Evolutionary conservation across 2,888 invertebrate genomes (phyloP).

Genomic region (Stratiomys singularior): DNA sequence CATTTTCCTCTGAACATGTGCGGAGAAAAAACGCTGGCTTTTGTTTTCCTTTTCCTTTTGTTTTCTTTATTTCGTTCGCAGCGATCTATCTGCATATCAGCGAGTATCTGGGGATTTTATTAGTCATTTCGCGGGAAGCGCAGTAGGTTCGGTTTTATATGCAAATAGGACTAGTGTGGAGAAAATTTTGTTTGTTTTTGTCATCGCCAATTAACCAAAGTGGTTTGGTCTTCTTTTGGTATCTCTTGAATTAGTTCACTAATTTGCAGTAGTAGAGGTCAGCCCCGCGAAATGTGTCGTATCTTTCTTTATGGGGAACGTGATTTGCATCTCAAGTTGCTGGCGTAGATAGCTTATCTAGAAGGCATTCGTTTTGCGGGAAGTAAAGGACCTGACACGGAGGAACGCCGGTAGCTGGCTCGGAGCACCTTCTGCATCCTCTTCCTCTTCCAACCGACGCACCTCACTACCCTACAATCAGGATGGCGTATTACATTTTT

Average conservation of each 20-base stretch:
- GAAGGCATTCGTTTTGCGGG: too few relatives aligned
- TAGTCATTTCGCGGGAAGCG: constrained; percentile 1
- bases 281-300: neutral
- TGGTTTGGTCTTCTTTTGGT: neutral
- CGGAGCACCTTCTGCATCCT: neutral
- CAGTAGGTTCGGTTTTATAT: neutral
- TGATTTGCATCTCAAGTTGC: neutral
- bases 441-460: neutral
- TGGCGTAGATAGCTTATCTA: too few relatives aligned
- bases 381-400: too few relatives aligned
- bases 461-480: constrained; percentile 29
- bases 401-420: neutral
- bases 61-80: neutral
- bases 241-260: constrained; percentile 1
- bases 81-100: too few relatives aligned
- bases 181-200: constrained; percentile 9
- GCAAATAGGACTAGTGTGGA: neutral
- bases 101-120: neutral
- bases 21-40: neutral
- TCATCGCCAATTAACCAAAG: neutral
- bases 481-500: constrained; percentile 50
- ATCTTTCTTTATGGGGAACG: neutral
- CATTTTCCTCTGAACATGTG: neutral
- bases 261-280: constrained; percentile 8
- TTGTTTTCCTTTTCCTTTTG: neutral